phyloP scores from a whole-genome alignment of 2,797 vertebrate genomes.

The Spondyliosoma cantharus region DNA sequence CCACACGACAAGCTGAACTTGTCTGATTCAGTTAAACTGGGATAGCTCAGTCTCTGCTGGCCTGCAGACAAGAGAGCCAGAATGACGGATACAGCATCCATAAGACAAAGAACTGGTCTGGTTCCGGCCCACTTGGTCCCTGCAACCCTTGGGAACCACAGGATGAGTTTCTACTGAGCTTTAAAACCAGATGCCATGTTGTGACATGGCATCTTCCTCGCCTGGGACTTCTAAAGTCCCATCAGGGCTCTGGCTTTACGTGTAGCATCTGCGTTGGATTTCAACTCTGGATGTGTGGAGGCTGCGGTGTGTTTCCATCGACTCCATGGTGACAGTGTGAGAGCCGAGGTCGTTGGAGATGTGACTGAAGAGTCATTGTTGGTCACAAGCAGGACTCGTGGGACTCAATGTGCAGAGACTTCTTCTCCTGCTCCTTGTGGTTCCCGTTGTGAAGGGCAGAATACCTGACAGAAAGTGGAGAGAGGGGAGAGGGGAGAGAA shows the following conservation, averaged over 20 bases:
- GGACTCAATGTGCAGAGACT: slow-evolving; percentile 89
- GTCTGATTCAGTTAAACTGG: slow-evolving; percentile 33
- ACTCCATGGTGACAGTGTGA: slow-evolving; percentile 18
- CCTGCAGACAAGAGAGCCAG: slow-evolving; percentile 19
- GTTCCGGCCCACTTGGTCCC: slow-evolving; percentile 12
- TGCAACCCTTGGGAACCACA: slow-evolving; percentile 5
- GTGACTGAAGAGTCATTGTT: slow-evolving; percentile 51
- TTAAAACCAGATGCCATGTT: slow-evolving; percentile 22
- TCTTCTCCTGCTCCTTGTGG: slow-evolving; percentile 89
- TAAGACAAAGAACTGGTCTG: slow-evolving; percentile 12
- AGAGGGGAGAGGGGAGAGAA: not conserved
- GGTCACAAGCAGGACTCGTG: slow-evolving; percentile 94
- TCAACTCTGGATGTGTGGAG: slow-evolving; percentile 28
- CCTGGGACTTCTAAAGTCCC: slow-evolving; percentile 3
- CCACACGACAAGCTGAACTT: slow-evolving; percentile 22
- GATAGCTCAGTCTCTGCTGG: slow-evolving; percentile 44
- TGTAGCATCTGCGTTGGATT: slow-evolving; percentile 5
- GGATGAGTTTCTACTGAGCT: slow-evolving; percentile 32
- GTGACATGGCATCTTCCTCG: not conserved
- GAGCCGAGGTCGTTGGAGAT: slow-evolving; percentile 20
- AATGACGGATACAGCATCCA: slow-evolving; percentile 1
- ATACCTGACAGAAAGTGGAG: slow-evolving; percentile 83
- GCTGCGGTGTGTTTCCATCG: slow-evolving; percentile 5
- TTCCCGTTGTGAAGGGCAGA: slow-evolving; percentile 90
- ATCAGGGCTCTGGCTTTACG: not conserved